phyloP scores from a whole-genome alignment of 2,113 vertebrate species.

The Eudyptes chrysolophus region DNA sequence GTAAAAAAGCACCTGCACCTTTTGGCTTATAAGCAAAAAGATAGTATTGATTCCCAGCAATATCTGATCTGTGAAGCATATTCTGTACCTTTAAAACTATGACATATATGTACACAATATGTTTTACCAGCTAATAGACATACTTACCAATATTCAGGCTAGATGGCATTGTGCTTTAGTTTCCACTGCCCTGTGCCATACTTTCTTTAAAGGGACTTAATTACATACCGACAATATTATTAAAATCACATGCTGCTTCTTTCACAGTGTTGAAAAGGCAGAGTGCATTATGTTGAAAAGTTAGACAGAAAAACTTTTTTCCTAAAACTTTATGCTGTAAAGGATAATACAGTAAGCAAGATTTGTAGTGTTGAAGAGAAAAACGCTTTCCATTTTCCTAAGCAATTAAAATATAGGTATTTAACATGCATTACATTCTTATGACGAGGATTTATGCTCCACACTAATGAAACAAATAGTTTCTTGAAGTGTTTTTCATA shows the following conservation, averaged over 20 bases:
- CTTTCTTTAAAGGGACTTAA: conserved; percentile 37
- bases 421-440: conserved; percentile 52
- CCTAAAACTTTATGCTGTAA: conserved; percentile 18
- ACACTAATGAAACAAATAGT: background rate
- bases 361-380: conserved; percentile 8
- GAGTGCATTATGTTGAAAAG: background rate
- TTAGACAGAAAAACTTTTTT: background rate
- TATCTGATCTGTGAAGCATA: background rate
- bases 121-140: background rate
- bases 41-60: background rate
- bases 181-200: conserved; percentile 50
- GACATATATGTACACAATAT: background rate
- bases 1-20: conserved; percentile 5
- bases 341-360: background rate
- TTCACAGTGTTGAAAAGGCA: background rate
- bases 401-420: background rate
- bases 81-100: background rate
- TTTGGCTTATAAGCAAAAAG: background rate
- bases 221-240: conserved; percentile 8
- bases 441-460: background rate
- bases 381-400: conserved; percentile 34
- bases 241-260: conserved; percentile 17
- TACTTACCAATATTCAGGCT: conserved; percentile 70
- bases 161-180: conserved; percentile 10
- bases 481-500: conserved; percentile 56